phyloP scores from a whole-genome alignment of 2,797 vertebrate genomes.

The Urosaurus nigricauda region DNA sequence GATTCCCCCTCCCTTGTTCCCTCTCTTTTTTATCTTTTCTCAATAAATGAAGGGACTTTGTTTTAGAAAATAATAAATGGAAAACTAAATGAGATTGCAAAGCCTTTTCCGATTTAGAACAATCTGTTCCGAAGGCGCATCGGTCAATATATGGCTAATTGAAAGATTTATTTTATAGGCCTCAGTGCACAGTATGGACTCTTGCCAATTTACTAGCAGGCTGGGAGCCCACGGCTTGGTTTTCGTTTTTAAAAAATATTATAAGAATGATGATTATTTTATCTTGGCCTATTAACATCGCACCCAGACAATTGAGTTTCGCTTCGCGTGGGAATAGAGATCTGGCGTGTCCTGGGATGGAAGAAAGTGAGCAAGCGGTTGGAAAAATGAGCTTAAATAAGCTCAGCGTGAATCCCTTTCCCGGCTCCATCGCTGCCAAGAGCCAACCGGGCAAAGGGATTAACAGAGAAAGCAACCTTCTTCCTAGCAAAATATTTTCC shows the following conservation, averaged over 20 bases:
- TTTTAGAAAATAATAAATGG: background rate
- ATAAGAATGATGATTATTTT: background rate
- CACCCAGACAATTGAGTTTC: rapidly evolving
- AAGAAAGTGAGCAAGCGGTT: conserved; percentile 40
- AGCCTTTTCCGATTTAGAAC: conserved; percentile 15
- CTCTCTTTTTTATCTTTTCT: background rate
- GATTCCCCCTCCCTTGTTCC: background rate
- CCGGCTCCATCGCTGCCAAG: background rate
- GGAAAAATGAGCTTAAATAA: conserved; percentile 50
- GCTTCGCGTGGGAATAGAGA: rapidly evolving
- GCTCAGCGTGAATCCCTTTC: conserved; percentile 35
- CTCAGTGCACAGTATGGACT: rapidly evolving
- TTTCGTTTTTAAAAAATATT: too few relatives aligned
- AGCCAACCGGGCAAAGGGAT: conserved; percentile 45
- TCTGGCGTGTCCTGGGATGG: background rate
- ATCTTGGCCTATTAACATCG: background rate
- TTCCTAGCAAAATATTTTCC: background rate
- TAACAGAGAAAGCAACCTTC: conserved; percentile 19
- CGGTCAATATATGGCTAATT: background rate
- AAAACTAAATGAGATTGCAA: background rate
- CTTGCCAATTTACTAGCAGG: rapidly evolving
- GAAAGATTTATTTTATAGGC: conserved; percentile 12
- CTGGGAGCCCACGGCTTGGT: too few relatives aligned
- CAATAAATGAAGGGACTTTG: conserved; percentile 1
- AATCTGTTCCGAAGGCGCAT: background rate